Evolutionary conservation across 1,140 invertebrate genomes (phyloP).

Genomic region (Eulimnadia texana): DNA sequence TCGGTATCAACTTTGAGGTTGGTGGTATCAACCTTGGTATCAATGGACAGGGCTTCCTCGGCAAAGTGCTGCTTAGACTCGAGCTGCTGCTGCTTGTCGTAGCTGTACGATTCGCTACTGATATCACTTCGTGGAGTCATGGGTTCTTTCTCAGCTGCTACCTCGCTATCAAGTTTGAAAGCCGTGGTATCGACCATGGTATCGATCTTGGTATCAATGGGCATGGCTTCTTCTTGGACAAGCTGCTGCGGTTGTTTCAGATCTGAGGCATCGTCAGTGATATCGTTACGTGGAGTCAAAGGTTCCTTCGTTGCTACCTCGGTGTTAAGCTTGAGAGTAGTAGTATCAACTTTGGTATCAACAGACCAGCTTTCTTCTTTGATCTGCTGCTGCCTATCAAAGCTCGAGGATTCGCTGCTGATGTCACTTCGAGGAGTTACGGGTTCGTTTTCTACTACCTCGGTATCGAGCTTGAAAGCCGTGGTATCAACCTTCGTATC

Average conservation of each 20-base stretch:
- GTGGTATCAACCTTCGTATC: not conserved
- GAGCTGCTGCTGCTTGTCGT: constrained; percentile 4
- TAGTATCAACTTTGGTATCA: not conserved
- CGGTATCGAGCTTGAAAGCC: not conserved
- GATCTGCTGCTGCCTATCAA: constrained; percentile 13
- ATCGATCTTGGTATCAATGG: too few relatives aligned
- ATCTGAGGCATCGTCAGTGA: not conserved
- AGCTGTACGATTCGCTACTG: constrained; percentile 26
- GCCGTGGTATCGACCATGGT: not conserved
- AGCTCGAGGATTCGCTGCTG: not conserved
- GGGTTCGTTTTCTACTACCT: not conserved
- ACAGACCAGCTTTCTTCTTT: not conserved
- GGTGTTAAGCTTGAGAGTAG: not conserved
- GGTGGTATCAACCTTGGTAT: not conserved
- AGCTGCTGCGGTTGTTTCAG: too few relatives aligned
- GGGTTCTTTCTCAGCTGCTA: constrained; percentile 24
- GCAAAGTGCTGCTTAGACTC: not conserved
- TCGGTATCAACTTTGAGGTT: not conserved
- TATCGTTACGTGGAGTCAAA: too few relatives aligned
- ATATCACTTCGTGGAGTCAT: constrained; percentile 38
- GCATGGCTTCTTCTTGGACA: too few relatives aligned
- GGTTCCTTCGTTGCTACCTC: not conserved
- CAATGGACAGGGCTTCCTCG: not conserved
- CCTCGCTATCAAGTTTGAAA: not conserved
- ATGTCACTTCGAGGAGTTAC: not conserved